Percentiles rank a stretch among this genome's conserved stretches.
phyloP scores from a whole-genome alignment of 2,113 vertebrate species.

The Ploceus nigricollis region DNA sequence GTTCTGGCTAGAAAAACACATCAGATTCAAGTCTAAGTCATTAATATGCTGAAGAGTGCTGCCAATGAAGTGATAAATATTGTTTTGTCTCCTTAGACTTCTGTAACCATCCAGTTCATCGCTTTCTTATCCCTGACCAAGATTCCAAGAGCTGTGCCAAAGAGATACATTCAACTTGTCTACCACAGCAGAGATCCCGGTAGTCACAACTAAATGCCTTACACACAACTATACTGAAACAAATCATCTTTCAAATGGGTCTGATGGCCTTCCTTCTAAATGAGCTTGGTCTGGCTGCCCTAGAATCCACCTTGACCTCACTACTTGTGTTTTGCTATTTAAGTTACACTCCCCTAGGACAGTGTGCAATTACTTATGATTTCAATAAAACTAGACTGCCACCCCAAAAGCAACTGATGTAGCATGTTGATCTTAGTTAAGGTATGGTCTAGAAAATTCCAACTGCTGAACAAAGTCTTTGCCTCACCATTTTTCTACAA shows the following conservation, averaged over 20 bases:
- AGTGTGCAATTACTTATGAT: background rate
- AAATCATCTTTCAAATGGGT: background rate
- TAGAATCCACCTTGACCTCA: background rate
- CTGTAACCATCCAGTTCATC: background rate
- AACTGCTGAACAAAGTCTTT: background rate
- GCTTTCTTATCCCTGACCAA: background rate
- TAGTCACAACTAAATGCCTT: background rate
- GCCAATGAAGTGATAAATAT: background rate
- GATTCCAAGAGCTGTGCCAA: background rate
- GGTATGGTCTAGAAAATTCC: background rate
- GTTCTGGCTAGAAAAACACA: background rate
- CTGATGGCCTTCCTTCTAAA: background rate
- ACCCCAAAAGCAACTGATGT: background rate
- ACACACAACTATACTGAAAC: background rate
- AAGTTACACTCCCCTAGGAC: background rate
- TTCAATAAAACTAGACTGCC: background rate
- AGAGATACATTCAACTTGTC: background rate
- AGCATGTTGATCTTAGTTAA: background rate
- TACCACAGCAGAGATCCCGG: background rate
- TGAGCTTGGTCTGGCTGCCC: background rate
- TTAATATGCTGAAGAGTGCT: background rate
- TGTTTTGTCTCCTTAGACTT: background rate
- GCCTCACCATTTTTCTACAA: background rate
- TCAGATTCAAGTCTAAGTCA: background rate
- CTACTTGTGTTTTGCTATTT: background rate